These are phyloP conservation scores for Falcunculus frontatus DNA, from an alignment of 2,113 vertebrate genomes.

Conservation along the genomic window DNA sequence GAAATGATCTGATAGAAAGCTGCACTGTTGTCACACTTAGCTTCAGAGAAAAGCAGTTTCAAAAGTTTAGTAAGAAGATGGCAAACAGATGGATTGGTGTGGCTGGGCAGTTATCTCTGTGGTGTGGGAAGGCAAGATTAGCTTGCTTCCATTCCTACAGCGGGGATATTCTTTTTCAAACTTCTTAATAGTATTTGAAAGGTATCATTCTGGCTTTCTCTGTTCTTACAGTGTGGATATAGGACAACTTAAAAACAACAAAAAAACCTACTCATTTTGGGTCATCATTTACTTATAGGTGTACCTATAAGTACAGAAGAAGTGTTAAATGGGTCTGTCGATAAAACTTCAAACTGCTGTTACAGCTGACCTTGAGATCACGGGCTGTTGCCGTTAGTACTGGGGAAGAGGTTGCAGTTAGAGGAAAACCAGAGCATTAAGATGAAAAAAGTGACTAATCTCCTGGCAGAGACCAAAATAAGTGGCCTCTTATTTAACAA, in stretches of 20 bases:
- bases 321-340: background rate
- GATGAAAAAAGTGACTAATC: background rate
- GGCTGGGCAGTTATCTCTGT: background rate
- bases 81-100: background rate
- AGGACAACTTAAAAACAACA: background rate
- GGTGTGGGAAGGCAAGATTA: background rate
- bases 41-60: background rate
- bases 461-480: background rate
- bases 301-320: background rate
- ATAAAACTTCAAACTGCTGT: background rate
- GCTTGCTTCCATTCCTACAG: background rate
- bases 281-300: background rate
- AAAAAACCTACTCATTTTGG: background rate
- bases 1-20: constrained; percentile 20
- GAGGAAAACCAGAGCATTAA: background rate
- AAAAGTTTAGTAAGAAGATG: background rate
- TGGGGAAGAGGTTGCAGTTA: background rate
- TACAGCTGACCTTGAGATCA: background rate
- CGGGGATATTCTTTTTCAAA: background rate
- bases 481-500: background rate
- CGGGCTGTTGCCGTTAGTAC: background rate
- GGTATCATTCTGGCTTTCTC: background rate
- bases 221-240: background rate
- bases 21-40: background rate
- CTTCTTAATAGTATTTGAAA: background rate